These are phyloP conservation scores for Miniopterus natalensis DNA, from an alignment of 2,113 vertebrate species.

Conservation along the genomic window DNA sequence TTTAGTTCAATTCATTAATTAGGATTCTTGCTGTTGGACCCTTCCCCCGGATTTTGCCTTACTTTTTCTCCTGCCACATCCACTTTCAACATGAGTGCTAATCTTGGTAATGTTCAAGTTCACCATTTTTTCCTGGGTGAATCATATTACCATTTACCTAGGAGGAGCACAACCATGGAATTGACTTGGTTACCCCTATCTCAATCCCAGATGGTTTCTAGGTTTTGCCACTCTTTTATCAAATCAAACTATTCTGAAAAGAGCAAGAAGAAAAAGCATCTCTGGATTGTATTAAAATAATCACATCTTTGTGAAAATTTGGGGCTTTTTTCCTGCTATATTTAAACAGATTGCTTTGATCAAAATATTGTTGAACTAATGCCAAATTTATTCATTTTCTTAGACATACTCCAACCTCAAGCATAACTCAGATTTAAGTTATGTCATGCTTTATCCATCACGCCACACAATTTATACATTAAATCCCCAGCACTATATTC, in stretches of 20 bases:
- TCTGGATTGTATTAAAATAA: not conserved
- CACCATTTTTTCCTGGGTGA: not conserved
- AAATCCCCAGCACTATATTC: not conserved
- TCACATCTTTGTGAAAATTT: not conserved
- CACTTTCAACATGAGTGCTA: not conserved
- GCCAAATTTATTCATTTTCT: not conserved
- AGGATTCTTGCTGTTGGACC: not conserved
- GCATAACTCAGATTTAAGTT: not conserved
- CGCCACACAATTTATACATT: not conserved
- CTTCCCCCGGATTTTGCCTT: not conserved
- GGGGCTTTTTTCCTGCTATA: not conserved
- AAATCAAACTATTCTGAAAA: not conserved
- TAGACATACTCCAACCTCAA: not conserved
- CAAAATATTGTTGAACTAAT: not conserved
- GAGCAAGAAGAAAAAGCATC: not conserved
- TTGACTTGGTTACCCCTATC: not conserved
- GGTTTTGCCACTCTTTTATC: not conserved
- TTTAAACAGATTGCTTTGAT: conserved; percentile 15
- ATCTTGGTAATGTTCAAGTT: not conserved
- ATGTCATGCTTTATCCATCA: not conserved
- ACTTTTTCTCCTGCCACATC: not conserved
- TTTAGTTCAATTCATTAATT: not conserved
- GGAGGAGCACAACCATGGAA: not conserved
- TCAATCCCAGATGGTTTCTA: not conserved
- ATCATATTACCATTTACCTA: not conserved